Evolutionary conservation across 2,888 invertebrate species (phyloP).

Genomic region (Trypoxylon attenuatum): DNA sequence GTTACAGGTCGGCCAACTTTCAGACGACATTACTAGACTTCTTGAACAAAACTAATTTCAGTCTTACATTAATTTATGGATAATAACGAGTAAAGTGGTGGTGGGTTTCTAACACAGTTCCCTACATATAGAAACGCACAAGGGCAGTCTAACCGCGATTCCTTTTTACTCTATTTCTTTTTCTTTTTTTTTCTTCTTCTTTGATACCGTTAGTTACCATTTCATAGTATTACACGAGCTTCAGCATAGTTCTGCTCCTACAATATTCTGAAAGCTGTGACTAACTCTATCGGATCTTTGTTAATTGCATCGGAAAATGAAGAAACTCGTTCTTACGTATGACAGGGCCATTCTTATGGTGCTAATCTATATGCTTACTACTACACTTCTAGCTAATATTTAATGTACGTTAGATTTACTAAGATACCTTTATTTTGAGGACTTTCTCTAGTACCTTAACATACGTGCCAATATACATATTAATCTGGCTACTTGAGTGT

Average conservation of each 20-base stretch:
- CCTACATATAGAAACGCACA: constrained; percentile 41
- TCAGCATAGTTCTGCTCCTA: constrained; percentile 31
- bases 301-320: constrained; percentile 11
- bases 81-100: constrained; percentile 62
- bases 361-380: constrained; percentile 43
- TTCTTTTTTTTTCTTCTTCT: constrained; percentile 10
- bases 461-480: constrained; percentile 45
- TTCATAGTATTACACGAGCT: constrained; percentile 30
- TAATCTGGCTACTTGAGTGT: constrained; percentile 17
- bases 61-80: constrained; percentile 66
- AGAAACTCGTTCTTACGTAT: constrained; percentile 9
- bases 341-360: constrained; percentile 46
- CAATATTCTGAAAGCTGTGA: constrained; percentile 15
- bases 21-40: constrained; percentile 76
- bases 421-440: constrained; percentile 1
- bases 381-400: constrained; percentile 16
- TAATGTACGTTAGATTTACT: constrained; percentile 14
- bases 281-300: constrained; percentile 29
- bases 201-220: constrained; percentile 41
- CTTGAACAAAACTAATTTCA: constrained; percentile 66
- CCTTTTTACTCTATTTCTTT: no score
- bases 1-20: constrained; percentile 76
- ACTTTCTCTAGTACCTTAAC: constrained; percentile 25
- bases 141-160: constrained; percentile 36
- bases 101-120: constrained; percentile 65